phyloP scores from a whole-genome alignment of 1,140 invertebrate species.

The Sarcophaga bullata region DNA sequence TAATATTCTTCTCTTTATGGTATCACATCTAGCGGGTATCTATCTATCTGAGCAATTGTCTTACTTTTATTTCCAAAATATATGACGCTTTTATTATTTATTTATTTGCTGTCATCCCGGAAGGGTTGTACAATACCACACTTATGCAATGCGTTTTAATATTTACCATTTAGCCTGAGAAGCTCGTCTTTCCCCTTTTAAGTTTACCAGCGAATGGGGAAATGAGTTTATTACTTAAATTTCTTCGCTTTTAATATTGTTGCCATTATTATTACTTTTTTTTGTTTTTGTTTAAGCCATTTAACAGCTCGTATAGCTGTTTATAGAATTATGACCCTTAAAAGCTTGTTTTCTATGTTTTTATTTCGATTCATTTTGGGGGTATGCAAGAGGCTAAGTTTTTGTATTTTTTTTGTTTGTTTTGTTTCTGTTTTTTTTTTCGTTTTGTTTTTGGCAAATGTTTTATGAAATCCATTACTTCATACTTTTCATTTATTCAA shows the following conservation, averaged over 20 bases:
- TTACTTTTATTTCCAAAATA: background rate
- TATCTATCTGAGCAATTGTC: background rate
- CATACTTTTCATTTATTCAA: background rate
- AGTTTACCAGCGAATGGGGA: background rate
- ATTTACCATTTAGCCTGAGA: background rate
- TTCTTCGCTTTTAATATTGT: background rate
- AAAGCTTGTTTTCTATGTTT: background rate
- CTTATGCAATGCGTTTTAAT: background rate
- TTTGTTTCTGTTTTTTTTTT: background rate
- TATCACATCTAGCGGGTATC: background rate
- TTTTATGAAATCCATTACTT: slow-evolving; percentile 25
- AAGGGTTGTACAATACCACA: background rate
- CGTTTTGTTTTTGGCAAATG: background rate
- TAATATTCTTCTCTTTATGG: background rate
- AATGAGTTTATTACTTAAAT: slow-evolving; percentile 21
- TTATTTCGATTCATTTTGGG: no score
- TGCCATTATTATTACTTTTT: background rate
- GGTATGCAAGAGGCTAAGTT: no score
- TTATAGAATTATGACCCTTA: background rate
- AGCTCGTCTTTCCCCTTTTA: background rate
- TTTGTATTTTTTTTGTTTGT: no score
- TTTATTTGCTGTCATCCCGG: slow-evolving; percentile 2
- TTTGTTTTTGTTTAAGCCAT: slow-evolving; percentile 15
- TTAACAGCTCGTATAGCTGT: slow-evolving; percentile 5
- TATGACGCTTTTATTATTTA: slow-evolving; percentile 18